Base-by-base conservation (phyloP, 1,140 invertebrate genomes). In the Oryctes rhinoceros region DNA sequence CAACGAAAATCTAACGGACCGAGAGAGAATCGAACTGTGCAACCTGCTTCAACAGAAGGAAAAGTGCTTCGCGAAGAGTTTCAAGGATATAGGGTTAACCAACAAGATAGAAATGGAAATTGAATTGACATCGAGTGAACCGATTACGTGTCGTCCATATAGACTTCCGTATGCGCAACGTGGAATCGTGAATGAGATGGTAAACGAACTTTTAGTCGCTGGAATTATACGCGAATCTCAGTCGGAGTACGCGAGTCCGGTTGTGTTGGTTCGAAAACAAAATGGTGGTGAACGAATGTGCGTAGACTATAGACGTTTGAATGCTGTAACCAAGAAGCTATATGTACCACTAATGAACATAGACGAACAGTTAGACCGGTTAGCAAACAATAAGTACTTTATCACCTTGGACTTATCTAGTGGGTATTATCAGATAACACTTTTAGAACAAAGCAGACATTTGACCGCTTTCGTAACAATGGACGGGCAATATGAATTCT, bases 311-410 rank as follows among this genome's bases (percentile, higher is more conserved):
- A 79, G 88, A 6, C 78, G 82, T 44, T 78, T 91, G 5, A 92
- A 91, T 83, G 65, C 78, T 1, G 83, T 88, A 10, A 90, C 88
- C 0, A 81, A 85, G 3, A 83, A 83, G 35, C 89, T 91, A 79
- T 78, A 84, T 13, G 91, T 86, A 80, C 90, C 90, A 0, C 79
- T 92, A 3, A 90, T 89, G 0, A 77, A 87, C 2, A 90, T 91
- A 13, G 85, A 88, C 30, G 88, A 90, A 44, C 84, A 83, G 18
- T 80, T 92, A 3, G 86, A 88, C 80, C 37, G 80, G n/a, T 78
- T 86, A 9, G 30, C 80, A 4, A 82, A 81, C 4, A 85, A 82
- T 81, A 53, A 13, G 76, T 84, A 67, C 77, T 85, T 84, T 81
- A 83, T 81, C 10, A 80, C 39, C n/a, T 30, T 83, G 5, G 82